A percentile compares a stretch with the other conserved stretches of the same genome.
Evolutionary conservation across 2,797 vertebrate genomes (phyloP).

Genomic region (Sylvia borin): DNA sequence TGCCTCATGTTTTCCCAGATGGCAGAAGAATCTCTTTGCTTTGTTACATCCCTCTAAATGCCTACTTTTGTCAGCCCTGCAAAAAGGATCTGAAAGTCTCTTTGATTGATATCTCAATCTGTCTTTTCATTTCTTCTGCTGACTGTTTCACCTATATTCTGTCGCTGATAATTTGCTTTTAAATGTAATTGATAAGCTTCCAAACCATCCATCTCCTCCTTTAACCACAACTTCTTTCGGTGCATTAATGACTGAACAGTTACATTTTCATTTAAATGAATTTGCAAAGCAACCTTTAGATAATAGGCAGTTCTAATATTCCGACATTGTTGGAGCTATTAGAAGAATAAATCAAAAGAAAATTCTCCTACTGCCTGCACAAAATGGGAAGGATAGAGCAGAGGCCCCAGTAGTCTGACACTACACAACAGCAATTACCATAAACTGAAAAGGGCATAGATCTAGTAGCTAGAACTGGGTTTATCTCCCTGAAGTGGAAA

Average conservation of each 20-base stretch:
- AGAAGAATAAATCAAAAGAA: constrained; percentile 29
- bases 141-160: not conserved
- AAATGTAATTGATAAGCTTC: constrained; percentile 26
- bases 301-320: constrained; percentile 19
- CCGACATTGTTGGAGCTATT: not conserved
- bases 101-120: constrained; percentile 40
- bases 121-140: not conserved
- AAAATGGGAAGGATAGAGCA: not conserved
- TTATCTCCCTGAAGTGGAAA: not conserved
- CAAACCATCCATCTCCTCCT: not conserved
- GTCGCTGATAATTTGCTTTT: constrained; percentile 43
- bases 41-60: not conserved
- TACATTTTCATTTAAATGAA: constrained; percentile 49
- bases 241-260: constrained; percentile 4
- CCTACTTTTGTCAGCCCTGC: not conserved
- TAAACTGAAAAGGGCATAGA: not conserved
- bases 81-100: not conserved
- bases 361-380: not conserved
- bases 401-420: not conserved
- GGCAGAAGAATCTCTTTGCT: not conserved
- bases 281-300: constrained; percentile 43
- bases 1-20: not conserved
- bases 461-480: not conserved
- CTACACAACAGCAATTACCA: not conserved
- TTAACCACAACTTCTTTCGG: not conserved